These are phyloP conservation scores for Drosophila tani DNA, from an alignment of 1,140 invertebrate genomes.

Conservation along the genomic window DNA sequence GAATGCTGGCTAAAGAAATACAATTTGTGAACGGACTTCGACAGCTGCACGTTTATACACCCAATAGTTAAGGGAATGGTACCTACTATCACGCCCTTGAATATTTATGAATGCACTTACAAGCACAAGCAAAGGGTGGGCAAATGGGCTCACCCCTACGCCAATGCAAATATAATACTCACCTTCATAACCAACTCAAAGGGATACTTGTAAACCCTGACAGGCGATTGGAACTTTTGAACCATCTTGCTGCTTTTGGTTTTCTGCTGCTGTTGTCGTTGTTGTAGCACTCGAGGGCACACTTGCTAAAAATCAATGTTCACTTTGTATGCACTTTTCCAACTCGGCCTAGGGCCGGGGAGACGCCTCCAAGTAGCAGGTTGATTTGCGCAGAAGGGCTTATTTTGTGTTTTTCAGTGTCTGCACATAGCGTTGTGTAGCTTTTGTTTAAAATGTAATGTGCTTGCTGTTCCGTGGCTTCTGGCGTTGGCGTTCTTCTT, in stretches of 20 bases:
- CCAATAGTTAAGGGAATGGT: slow-evolving; percentile 1
- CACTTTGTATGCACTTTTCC: slow-evolving; percentile 8
- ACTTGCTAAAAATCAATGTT: slow-evolving; percentile 16
- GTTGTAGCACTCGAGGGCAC: background rate
- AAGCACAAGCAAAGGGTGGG: background rate
- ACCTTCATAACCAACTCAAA: slow-evolving; percentile 99
- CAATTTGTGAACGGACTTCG: slow-evolving; percentile 2
- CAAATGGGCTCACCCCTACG: slow-evolving; percentile 29
- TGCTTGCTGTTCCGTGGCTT: background rate
- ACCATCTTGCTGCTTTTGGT: slow-evolving; percentile 90
- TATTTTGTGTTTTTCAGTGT: background rate
- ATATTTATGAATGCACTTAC: slow-evolving; percentile 7
- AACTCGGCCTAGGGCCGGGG: slow-evolving; percentile 2
- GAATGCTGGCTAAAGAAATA: background rate
- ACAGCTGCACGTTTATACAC: slow-evolving; percentile 12
- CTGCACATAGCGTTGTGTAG: background rate
- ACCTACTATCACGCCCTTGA: slow-evolving; percentile 11
- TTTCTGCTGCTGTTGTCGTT: background rate
- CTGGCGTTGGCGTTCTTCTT: background rate
- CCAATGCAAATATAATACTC: slow-evolving; percentile 86
- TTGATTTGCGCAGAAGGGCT: background rate
- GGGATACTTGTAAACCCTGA: slow-evolving; percentile 97
- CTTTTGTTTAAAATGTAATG: background rate
- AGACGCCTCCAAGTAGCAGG: background rate
- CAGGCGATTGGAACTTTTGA: slow-evolving; percentile 97